phyloP scores from a whole-genome alignment of 2,888 invertebrate species.

The Caenorhabditis virilis region DNA sequence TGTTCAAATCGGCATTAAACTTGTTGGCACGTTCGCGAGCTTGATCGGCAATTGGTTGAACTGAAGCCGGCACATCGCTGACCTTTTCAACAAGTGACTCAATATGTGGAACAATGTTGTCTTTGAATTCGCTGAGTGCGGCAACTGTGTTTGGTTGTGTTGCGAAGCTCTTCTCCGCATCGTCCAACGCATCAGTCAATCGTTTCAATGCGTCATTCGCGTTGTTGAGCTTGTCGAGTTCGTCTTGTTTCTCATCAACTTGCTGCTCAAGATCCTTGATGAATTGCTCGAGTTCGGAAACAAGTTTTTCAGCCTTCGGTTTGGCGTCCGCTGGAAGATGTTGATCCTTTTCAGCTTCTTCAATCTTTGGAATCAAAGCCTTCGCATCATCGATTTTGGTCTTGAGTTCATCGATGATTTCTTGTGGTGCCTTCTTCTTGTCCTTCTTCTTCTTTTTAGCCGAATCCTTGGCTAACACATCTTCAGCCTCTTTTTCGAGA shows the following conservation, averaged over 20 bases:
- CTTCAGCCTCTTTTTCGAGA: constrained; percentile 30
- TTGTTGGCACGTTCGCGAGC: constrained; percentile 28
- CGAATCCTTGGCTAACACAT: constrained; percentile 25
- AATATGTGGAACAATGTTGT: constrained; percentile 11
- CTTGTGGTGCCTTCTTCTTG: constrained; percentile 32
- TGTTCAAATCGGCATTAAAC: constrained; percentile 24
- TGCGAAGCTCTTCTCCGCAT: constrained; percentile 29
- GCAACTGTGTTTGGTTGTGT: constrained; percentile 21
- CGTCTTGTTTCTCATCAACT: constrained; percentile 31
- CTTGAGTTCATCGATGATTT: constrained; percentile 22
- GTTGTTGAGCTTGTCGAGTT: constrained; percentile 32
- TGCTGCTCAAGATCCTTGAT: constrained; percentile 11
- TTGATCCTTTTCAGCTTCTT: constrained; percentile 15
- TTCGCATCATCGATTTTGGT: constrained; percentile 23
- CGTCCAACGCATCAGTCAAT: constrained; percentile 34
- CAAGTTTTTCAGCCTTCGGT: constrained; percentile 9
- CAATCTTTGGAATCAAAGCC: constrained; percentile 25
- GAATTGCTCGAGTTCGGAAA: constrained; percentile 1
- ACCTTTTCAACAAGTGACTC: constrained; percentile 1
- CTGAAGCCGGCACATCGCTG: not conserved
- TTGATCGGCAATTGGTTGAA: constrained; percentile 6
- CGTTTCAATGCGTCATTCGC: constrained; percentile 35
- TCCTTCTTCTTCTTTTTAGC: constrained; percentile 42
- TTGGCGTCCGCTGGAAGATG: constrained; percentile 3
- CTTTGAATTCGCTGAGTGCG: constrained; percentile 21